These are phyloP conservation scores for Magallana nippona DNA, from an alignment of 2,888 invertebrate species.

Conservation along the genomic window DNA sequence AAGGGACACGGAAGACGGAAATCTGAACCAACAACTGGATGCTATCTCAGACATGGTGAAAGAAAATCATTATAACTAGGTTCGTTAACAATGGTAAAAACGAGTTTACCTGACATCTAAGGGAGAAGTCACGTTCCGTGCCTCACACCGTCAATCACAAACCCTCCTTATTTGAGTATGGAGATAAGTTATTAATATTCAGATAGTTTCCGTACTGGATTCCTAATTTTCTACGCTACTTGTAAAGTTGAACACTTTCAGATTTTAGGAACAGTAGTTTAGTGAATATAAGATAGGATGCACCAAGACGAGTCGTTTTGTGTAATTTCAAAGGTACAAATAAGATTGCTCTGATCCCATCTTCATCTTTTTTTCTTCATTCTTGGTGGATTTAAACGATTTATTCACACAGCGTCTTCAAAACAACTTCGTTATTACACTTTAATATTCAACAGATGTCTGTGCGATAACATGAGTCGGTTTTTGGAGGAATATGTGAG, in stretches of 20 bases:
- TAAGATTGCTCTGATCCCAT: too few relatives aligned
- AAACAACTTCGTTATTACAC: background rate
- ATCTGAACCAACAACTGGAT: conserved; percentile 29
- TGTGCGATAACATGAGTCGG: background rate
- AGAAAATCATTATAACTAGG: conserved; percentile 31
- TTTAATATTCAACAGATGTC: conserved; percentile 17
- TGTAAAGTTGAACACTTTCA: too few relatives aligned
- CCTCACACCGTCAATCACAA: conserved; percentile 14
- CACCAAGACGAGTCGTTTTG: too few relatives aligned
- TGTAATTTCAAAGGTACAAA: too few relatives aligned
- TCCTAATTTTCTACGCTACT: too few relatives aligned
- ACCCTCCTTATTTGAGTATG: conserved; percentile 7
- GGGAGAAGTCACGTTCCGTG: conserved; percentile 20
- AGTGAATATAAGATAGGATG: too few relatives aligned
- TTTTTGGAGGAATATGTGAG: background rate
- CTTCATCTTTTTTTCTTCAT: too few relatives aligned
- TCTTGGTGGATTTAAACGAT: background rate
- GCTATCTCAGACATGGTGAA: conserved; percentile 20
- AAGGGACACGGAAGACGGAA: conserved; percentile 14
- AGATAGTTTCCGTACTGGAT: background rate
- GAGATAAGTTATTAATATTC: conserved; percentile 32
- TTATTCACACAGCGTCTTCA: background rate
- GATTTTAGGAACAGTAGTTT: too few relatives aligned
- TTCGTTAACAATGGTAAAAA: conserved; percentile 24
- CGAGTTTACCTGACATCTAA: conserved; percentile 30